These are phyloP conservation scores for Dromaius novaehollandiae DNA, from an alignment of 2,113 vertebrate genomes.

Conservation along the genomic window DNA sequence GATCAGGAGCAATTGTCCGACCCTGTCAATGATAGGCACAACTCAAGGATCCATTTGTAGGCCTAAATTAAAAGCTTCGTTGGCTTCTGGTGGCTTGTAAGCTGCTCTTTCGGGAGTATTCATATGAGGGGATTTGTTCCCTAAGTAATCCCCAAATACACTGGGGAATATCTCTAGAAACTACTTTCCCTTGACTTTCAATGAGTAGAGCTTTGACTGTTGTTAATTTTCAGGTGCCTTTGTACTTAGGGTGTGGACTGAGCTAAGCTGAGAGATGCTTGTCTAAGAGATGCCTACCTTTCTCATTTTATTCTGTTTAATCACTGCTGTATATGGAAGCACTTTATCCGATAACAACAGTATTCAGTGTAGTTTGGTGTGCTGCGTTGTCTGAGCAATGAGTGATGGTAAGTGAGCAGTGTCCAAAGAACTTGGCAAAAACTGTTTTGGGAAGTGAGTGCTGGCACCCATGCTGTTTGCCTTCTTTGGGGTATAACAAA, in stretches of 20 bases:
- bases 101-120: not conserved
- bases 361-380: not conserved
- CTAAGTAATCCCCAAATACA: not conserved
- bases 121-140: not conserved
- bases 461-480: not conserved
- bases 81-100: not conserved
- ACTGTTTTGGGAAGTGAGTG: not conserved
- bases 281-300: not conserved
- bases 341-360: not conserved
- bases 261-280: not conserved
- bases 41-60: not conserved
- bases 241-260: not conserved
- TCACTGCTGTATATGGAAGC: not conserved
- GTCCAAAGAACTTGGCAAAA: not conserved
- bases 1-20: accelerated
- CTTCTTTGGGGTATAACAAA: not conserved
- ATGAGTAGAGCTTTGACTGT: not conserved
- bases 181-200: not conserved
- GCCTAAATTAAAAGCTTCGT: not conserved
- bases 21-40: not conserved
- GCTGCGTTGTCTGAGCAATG: not conserved
- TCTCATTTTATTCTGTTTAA: not conserved
- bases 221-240: not conserved
- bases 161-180: not conserved
- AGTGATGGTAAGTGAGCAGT: not conserved